Percentiles rank a stretch among this genome's conserved stretches.
These are phyloP conservation scores for Machimus rusticus DNA, from an alignment of 2,888 invertebrate species.

Conservation along the genomic window DNA sequence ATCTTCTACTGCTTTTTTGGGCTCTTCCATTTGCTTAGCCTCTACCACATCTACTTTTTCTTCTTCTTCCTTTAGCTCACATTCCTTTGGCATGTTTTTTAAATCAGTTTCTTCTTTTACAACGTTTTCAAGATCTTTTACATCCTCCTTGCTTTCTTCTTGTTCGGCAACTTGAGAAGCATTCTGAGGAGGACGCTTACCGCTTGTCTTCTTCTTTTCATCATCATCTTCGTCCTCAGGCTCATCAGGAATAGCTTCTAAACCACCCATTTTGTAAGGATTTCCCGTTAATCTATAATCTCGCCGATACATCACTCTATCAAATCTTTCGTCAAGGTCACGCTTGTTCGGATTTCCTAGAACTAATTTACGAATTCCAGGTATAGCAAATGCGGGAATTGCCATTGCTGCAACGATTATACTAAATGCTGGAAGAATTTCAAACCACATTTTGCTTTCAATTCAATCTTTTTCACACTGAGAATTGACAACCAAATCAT, in stretches of 20 bases:
- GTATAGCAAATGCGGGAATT: slow-evolving; percentile 70
- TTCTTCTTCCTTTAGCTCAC: no score
- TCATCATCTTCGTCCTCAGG: not conserved
- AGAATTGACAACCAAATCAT: not conserved
- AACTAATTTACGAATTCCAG: slow-evolving; percentile 69
- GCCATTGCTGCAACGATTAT: slow-evolving; percentile 69
- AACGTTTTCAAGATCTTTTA: no score
- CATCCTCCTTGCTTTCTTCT: no score
- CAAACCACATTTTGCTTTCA: slow-evolving; percentile 74
- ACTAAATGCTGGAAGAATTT: slow-evolving; percentile 71
- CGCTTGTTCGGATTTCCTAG: slow-evolving; percentile 71
- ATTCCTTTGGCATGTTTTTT: no score
- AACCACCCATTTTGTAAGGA: slow-evolving; percentile 69
- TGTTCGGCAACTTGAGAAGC: no score
- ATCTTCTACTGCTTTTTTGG: not conserved
- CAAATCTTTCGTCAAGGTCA: slow-evolving; percentile 65
- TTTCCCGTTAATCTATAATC: slow-evolving; percentile 69
- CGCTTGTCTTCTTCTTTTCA: not conserved
- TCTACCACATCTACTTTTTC: not conserved
- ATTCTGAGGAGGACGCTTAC: no score
- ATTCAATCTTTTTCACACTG: not conserved
- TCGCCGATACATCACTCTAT: slow-evolving; percentile 68
- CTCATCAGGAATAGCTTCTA: slow-evolving; percentile 64
- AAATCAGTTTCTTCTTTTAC: no score
- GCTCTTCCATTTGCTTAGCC: not conserved